These are phyloP conservation scores for Silurus lanzhouensis DNA, from an alignment of 2,797 vertebrate genomes.

Conservation along the genomic window DNA sequence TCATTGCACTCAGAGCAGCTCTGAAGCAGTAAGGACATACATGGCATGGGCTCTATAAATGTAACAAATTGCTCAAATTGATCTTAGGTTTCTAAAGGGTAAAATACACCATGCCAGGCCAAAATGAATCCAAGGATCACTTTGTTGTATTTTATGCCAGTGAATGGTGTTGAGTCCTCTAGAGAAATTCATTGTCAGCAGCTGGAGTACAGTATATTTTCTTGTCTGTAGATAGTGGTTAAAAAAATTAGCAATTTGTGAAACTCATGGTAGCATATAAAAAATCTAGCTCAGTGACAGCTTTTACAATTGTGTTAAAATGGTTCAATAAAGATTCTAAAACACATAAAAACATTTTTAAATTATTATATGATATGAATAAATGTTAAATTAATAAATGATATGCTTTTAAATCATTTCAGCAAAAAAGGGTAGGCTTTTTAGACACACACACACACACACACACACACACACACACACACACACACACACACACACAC, in stretches of 20 bases:
- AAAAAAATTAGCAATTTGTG: conserved; percentile 14
- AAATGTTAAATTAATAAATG: too few relatives aligned
- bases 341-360: background rate
- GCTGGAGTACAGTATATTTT: background rate
- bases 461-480: too few relatives aligned
- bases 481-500: background rate
- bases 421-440: too few relatives aligned
- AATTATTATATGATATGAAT: background rate
- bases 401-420: too few relatives aligned
- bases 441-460: too few relatives aligned
- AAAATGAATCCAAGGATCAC: conserved; percentile 11
- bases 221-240: conserved; percentile 3
- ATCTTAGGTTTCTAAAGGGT: background rate
- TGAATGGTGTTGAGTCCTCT: background rate
- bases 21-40: background rate
- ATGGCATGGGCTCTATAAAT: background rate
- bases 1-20: background rate
- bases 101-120: background rate
- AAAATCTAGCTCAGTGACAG: conserved; percentile 25
- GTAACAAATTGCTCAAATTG: background rate
- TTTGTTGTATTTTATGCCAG: background rate
- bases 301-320: background rate
- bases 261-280: conserved; percentile 8
- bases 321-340: background rate
- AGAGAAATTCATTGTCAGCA: conserved; percentile 3